Base-by-base conservation (phyloP, 1,140 invertebrate genomes). In the Ceratosolen fusciceps region DNA sequence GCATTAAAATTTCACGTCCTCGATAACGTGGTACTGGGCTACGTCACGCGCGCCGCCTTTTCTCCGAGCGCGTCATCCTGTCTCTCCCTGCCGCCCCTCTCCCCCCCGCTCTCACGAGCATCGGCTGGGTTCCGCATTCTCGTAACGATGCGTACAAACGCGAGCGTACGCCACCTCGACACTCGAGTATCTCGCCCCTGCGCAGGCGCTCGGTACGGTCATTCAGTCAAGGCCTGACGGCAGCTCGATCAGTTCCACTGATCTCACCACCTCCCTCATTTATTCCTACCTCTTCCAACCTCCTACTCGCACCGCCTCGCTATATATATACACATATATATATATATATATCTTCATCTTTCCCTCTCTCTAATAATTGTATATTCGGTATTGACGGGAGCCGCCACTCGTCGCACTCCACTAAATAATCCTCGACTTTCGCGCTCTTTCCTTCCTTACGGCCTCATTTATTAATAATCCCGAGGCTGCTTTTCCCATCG, bases 161-260 rank as follows among this genome's bases (percentile, higher is more conserved):
- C 70, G 21, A 54, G 47, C 52, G n/a, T 24, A 72, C 3, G 9
- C 43, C 21, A 9, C 24, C 29, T n/a, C 26, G 29, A 8, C 2
- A 24, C 29, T 73, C 21, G 71, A 58, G 37, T 21, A 39, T 39
- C 37, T 12, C 54, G 9, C 14, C 24, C 2, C 10, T 26, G 31
- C 56, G 72, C 26, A 37, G 56, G 31, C 60, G 82, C 81, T 77
- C 82, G 83, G 43, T 29, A 77, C 82, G 82, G 84, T 81, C 83
- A 87, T 81, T 85, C 85, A 87, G 87, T 87, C 87, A 87, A 87
- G 86, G 87, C 86, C 86, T 82, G 74, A 75, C 58, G 26, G 26
- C 19, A 75, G 43, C 58, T 16, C 43, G 74, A 75, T 47, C 24
- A 26, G 26, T 29, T 65, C 74, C 24, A 75, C 74, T 75, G 74